These are phyloP conservation scores for Actinernus sp. DNA, from an alignment of 92 coral and sea anemone genomes.

Conservation along the genomic window DNA sequence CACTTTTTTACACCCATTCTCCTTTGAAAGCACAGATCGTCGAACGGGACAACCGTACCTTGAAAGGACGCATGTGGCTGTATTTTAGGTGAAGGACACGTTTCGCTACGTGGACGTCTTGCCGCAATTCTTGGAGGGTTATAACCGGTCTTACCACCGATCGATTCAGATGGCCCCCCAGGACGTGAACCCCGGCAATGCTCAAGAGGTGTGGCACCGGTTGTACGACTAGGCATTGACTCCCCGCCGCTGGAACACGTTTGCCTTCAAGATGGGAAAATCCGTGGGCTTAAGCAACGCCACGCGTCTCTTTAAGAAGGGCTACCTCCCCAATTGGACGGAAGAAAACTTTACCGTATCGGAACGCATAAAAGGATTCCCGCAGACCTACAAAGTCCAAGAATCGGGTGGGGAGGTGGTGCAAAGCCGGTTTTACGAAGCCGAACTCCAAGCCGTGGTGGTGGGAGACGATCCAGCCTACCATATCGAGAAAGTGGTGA, in stretches of 20 bases:
- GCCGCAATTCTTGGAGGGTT: slow-evolving; percentile 14
- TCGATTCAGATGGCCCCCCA: not conserved
- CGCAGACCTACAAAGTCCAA: slow-evolving; percentile 30
- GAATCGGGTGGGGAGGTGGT: slow-evolving; percentile 27
- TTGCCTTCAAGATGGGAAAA: slow-evolving; percentile 17
- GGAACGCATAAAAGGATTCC: slow-evolving; percentile 19
- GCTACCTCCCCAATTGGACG: slow-evolving; percentile 42
- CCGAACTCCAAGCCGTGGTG: slow-evolving; percentile 27
- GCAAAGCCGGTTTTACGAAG: slow-evolving; percentile 50
- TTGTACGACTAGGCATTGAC: not conserved
- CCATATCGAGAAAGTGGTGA: slow-evolving; percentile 23
- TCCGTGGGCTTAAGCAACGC: slow-evolving; percentile 25
- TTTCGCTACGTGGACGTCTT: slow-evolving; percentile 16
- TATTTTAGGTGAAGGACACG: slow-evolving; percentile 43
- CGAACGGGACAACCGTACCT: no score
- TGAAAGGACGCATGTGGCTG: slow-evolving; percentile 41
- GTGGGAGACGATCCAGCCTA: slow-evolving; percentile 16
- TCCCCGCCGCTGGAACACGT: not conserved
- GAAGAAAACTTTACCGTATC: slow-evolving; percentile 36
- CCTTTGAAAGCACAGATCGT: no score
- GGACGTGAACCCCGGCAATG: slow-evolving; percentile 11
- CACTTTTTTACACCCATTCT: no score
- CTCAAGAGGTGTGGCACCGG: slow-evolving; percentile 15
- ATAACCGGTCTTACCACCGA: slow-evolving; percentile 21
- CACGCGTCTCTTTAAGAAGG: slow-evolving; percentile 27